Conservation (phyloP, 2,888 invertebrate genomes). For the Chelonus formosanus region DNA sequence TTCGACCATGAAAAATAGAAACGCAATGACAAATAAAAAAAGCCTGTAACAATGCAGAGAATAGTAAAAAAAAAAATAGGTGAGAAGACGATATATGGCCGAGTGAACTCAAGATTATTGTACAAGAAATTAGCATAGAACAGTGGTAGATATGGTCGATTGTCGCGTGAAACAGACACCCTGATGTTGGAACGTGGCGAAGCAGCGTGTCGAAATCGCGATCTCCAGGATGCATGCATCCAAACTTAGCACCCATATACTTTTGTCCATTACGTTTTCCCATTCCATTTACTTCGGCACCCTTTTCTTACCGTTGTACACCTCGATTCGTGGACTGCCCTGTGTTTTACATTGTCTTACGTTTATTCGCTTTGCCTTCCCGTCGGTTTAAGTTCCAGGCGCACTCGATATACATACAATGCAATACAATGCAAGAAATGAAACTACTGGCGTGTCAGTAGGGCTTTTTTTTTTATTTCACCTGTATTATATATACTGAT, state of each 20-base stretch:
- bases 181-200: constrained; percentile 32
- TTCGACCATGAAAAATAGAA: neutral
- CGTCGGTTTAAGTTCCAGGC: constrained; percentile 27
- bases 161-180: constrained; percentile 20
- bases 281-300: constrained; percentile 34
- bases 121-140: constrained; percentile 21
- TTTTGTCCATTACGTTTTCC: neutral
- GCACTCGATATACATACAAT: constrained; percentile 61
- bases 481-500: neutral
- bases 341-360: constrained; percentile 46
- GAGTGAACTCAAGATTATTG: constrained; percentile 12
- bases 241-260: constrained; percentile 36
- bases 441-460: constrained; percentile 38
- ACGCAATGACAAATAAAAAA: constrained; percentile 7
- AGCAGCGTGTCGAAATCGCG: constrained; percentile 44
- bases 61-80: constrained; percentile 16
- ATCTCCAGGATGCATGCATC: constrained; percentile 40
- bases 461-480: constrained; percentile 21
- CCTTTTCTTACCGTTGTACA: constrained; percentile 19
- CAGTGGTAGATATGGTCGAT: constrained; percentile 13
- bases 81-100: constrained; percentile 7
- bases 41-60: neutral
- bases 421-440: constrained; percentile 51
- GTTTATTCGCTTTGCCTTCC: constrained; percentile 32
- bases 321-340: constrained; percentile 27